Conservation (phyloP, 2,888 invertebrate species). For the Monoplex corrugatus region DNA sequence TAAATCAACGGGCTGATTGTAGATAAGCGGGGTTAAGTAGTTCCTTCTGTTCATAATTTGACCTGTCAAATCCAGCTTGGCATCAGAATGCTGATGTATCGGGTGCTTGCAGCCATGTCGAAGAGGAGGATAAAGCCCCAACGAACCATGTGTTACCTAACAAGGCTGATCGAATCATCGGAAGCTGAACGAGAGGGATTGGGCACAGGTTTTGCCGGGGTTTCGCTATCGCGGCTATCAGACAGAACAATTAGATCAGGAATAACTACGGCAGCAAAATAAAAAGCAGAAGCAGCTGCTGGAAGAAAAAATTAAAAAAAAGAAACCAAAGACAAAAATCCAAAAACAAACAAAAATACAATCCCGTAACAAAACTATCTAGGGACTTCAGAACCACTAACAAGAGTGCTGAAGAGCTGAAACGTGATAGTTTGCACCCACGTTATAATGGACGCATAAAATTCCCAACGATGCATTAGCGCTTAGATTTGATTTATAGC, state of each 20-base stretch:
- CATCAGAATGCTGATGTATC: neutral
- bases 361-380: too few species aligned
- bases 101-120: neutral
- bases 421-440: too few species aligned
- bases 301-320: neutral
- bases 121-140: too few species aligned
- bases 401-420: too few species aligned
- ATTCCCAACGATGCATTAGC: too few species aligned
- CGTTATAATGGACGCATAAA: too few species aligned
- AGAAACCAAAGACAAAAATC: neutral
- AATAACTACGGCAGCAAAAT: neutral
- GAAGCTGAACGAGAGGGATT: neutral
- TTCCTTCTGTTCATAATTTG: conserved; percentile 45
- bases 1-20: conserved; percentile 6
- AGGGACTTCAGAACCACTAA: too few species aligned
- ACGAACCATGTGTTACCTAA: neutral
- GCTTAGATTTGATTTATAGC: too few species aligned
- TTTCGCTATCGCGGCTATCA: neutral
- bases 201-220: neutral
- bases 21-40: conserved; percentile 43
- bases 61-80: conserved; percentile 15
- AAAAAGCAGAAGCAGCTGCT: neutral
- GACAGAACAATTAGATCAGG: neutral
- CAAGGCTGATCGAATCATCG: neutral
- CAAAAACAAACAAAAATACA: too few species aligned